Percentiles rank a stretch among this genome's conserved stretches.
phyloP scores from a whole-genome alignment of 2,888 invertebrate genomes.

The Xanthorhoe spadicearia region DNA sequence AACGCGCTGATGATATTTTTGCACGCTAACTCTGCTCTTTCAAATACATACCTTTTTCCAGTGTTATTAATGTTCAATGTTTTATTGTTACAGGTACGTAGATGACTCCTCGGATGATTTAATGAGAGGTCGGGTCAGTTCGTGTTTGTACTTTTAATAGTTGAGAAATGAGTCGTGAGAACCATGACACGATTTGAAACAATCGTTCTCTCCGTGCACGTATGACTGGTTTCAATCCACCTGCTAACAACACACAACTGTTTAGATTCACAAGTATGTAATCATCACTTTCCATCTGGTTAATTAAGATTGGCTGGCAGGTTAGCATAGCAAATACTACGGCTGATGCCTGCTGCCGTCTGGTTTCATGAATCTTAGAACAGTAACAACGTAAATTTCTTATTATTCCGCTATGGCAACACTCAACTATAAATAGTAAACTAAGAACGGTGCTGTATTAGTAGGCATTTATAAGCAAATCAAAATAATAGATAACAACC shows the following conservation, averaged over 20 bases:
- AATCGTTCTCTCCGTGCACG: constrained; percentile 40
- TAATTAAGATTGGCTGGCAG: constrained; percentile 9
- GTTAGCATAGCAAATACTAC: constrained; percentile 8
- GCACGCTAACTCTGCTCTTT: constrained; percentile 30
- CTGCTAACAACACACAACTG: constrained; percentile 11
- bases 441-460: no score
- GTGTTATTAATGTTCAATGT: constrained; percentile 40
- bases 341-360: background rate
- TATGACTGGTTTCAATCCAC: constrained; percentile 18
- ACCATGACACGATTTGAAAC: constrained; percentile 50
- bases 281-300: constrained; percentile 22
- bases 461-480: no score
- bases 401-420: background rate
- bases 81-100: constrained; percentile 65
- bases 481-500: no score
- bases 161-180: constrained; percentile 71
- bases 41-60: constrained; percentile 18
- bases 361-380: background rate
- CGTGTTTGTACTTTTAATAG: constrained; percentile 53
- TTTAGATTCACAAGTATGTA: constrained; percentile 16
- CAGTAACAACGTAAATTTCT: background rate
- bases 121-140: constrained; percentile 49
- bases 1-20: constrained; percentile 33
- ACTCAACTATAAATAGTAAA: no score
- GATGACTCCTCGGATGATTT: constrained; percentile 28